phyloP scores from a whole-genome alignment of 2,113 vertebrate species.

The Crotalus tigris region DNA sequence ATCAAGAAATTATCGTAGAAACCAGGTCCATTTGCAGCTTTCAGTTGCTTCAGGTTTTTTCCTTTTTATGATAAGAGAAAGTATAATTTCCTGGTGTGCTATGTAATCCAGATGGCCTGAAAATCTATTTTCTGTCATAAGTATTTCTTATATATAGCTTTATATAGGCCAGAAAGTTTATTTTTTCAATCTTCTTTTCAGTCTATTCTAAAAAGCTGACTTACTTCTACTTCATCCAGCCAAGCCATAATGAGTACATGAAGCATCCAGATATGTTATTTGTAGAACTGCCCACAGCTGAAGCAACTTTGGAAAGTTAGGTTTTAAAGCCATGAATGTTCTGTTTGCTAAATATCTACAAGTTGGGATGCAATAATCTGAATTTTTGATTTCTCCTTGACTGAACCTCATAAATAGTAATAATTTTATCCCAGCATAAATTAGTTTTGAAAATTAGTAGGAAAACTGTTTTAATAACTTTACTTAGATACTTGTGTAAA shows the following conservation, averaged over 20 bases:
- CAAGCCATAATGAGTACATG: conserved; percentile 22
- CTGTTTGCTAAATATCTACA: not conserved
- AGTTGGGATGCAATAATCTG: not conserved
- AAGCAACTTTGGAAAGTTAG: not conserved
- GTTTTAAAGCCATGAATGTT: not conserved
- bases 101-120: not conserved
- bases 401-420: not conserved
- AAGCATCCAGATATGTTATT: not conserved
- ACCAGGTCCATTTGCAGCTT: not conserved
- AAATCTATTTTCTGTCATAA: conserved; percentile 8
- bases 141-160: conserved; percentile 8
- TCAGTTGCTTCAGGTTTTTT: not conserved
- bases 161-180: not conserved
- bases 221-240: conserved; percentile 9
- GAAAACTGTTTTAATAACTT: not conserved
- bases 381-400: not conserved
- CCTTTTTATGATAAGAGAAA: not conserved
- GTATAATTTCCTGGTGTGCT: conserved; percentile 7
- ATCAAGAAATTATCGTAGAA: not conserved
- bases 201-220: conserved; percentile 13
- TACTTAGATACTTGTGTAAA: not conserved
- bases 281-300: not conserved
- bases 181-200: not conserved
- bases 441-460: not conserved
- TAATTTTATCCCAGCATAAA: not conserved